phyloP scores from a whole-genome alignment of 2,797 vertebrate genomes.

The Sebastes taczanowskii region DNA sequence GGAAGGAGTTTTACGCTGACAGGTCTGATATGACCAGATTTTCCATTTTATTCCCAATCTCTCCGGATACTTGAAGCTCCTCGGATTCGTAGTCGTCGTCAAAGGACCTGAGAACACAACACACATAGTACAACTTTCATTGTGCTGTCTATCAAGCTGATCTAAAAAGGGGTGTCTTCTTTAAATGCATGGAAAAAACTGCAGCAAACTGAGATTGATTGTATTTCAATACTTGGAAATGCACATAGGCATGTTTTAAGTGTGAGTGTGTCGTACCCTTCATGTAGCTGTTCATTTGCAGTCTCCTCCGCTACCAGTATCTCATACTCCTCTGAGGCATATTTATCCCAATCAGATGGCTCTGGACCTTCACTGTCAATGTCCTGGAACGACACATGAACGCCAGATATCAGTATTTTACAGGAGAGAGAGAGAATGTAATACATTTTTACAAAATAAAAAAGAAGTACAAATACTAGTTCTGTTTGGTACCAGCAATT shows the following conservation, averaged over 20 bases:
- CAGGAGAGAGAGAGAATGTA: background rate
- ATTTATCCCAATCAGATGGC: constrained; percentile 98
- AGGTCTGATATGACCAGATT: constrained; percentile 92
- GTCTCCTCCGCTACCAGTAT: constrained; percentile 97
- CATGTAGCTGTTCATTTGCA: constrained; percentile 93
- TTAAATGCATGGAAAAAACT: background rate
- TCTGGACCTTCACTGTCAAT: constrained; percentile 93
- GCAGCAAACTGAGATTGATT: background rate
- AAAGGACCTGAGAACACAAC: constrained; percentile 88
- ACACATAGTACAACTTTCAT: background rate
- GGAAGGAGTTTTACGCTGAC: constrained; percentile 78
- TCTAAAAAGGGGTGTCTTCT: background rate
- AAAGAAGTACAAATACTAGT: background rate
- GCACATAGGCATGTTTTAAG: background rate
- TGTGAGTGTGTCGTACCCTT: constrained; percentile 83
- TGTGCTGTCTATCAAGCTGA: background rate
- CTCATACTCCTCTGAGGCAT: constrained; percentile 97
- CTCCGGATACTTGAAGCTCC: constrained; percentile 88
- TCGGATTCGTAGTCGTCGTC: constrained; percentile 96
- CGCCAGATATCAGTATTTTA: background rate
- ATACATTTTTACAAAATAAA: background rate
- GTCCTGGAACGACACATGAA: constrained; percentile 83
- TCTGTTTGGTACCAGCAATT: too few species aligned
- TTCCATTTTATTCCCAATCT: constrained; percentile 92
- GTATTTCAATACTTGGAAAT: background rate